Conservation (phyloP, 2,113 vertebrate species). For the Amphilophus citrinellus region DNA sequence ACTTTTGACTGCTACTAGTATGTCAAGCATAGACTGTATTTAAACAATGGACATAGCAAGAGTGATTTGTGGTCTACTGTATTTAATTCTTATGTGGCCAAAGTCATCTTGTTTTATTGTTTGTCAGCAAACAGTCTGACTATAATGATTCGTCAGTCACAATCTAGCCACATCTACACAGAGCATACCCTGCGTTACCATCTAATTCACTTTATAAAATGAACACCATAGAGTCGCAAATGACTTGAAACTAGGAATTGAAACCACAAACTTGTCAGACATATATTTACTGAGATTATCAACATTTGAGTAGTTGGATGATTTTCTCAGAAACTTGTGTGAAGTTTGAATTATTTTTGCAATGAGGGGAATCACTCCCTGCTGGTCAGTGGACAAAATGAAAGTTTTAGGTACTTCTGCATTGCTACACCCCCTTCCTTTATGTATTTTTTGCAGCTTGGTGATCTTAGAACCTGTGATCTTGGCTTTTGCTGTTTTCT, state of each 20-base stretch:
- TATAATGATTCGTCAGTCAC: rapidly evolving
- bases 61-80: not conserved
- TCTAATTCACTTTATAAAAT: not conserved
- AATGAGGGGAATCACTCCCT: not conserved
- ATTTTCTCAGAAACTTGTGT: not conserved
- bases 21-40: too few relatives aligned
- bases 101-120: not conserved
- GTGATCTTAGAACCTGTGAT: not conserved
- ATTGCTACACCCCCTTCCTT: not conserved
- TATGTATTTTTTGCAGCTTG: not conserved
- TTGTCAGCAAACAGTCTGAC: too few relatives aligned
- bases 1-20: too few relatives aligned
- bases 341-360: not conserved
- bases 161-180: rapidly evolving
- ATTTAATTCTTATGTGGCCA: not conserved
- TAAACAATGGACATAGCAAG: not conserved
- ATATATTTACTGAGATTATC: not conserved
- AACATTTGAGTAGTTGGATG: not conserved
- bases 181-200: not conserved
- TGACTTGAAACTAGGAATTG: not conserved
- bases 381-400: not conserved
- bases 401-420: not conserved
- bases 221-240: too few relatives aligned
- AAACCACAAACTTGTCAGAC: not conserved
- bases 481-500: slow-evolving; percentile 27